Percentiles rank a stretch among this genome's conserved stretches.
phyloP scores from a whole-genome alignment of 2,888 invertebrate species.

The Tholera decimalis region DNA sequence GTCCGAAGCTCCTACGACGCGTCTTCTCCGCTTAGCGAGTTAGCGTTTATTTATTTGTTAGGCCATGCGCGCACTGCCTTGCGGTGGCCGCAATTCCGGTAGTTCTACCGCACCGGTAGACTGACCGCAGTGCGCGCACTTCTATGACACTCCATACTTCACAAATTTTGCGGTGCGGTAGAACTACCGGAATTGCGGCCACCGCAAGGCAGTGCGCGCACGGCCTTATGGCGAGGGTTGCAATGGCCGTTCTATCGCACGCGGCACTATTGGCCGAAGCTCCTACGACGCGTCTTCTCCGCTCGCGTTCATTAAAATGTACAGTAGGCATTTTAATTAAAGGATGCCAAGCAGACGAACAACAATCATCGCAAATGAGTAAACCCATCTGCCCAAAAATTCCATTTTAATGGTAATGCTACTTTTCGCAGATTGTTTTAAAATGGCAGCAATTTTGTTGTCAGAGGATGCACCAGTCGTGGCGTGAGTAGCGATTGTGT shows the following conservation, averaged over 20 bases:
- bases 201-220: no score
- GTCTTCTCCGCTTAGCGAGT: constrained; percentile 77
- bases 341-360: constrained; percentile 46
- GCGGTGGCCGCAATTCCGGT: no score
- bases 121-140: no score
- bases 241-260: constrained; percentile 63
- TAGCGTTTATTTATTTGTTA: constrained; percentile 78
- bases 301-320: constrained; percentile 41
- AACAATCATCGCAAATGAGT: constrained; percentile 44
- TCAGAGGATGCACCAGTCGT: constrained; percentile 50
- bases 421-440: constrained; percentile 50
- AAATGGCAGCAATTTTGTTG: constrained; percentile 58
- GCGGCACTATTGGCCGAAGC: constrained; percentile 32
- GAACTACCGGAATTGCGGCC: no score
- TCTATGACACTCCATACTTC: no score
- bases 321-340: constrained; percentile 51
- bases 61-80: no score
- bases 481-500: constrained; percentile 55
- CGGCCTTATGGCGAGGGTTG: constrained; percentile 50
- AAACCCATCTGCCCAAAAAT: constrained; percentile 45
- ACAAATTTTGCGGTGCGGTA: no score
- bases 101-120: no score
- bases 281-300: neutral
- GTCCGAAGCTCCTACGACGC: constrained; percentile 14
- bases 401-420: constrained; percentile 52